Base-by-base conservation (phyloP, 2,888 invertebrate species). In the Ypsolopha scabrella region DNA sequence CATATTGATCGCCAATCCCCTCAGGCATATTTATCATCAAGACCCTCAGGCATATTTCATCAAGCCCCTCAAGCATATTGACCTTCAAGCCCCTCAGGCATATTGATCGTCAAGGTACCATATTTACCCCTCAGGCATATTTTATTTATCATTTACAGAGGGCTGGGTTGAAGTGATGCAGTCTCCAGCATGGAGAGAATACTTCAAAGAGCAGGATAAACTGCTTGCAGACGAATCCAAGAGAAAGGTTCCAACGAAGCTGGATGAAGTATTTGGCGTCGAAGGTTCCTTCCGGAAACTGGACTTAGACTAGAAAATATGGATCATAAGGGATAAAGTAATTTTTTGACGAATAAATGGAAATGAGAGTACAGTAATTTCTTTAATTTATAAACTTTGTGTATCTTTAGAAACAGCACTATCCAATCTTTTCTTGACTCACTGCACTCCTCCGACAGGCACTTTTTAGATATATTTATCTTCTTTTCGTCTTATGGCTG, bases 251-350 rank as follows among this genome's bases (percentile, higher is more conserved):
- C 2, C 6, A 39, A 11, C 10, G 2, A 39, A 38, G 7, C 24
- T 39, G 10, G 46, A 46, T 7, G 51, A 46, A 10, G 10, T 37
- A 7, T 46, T 46, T n/a, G 54, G 57, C 2, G 41, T 50, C 1
- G 48, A 55, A 9, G 57, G 57, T 1, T 54, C 55, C 48, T 57
- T 57, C 37, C 50, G 50, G 34, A 53, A 53, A 36, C 51, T 57
- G 7, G 48, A 53, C 6, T 8, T 57, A 9, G 57, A 57, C 50
- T 57, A 51, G 46, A 11, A 41, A 41, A 7, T 7, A 33, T 7
- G 24, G 24, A n/a, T 9, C 6, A 7, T 10, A 41, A 2, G 2
- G 41, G 11, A 2, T 11, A 10, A 41, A 13, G 7, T 1, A 3
- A 11, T 7, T 11, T 7, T 11, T 41, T 41, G 9, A 10, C 7